phyloP scores from a whole-genome alignment of 2,888 invertebrate species.

The Onchidella celtica region DNA sequence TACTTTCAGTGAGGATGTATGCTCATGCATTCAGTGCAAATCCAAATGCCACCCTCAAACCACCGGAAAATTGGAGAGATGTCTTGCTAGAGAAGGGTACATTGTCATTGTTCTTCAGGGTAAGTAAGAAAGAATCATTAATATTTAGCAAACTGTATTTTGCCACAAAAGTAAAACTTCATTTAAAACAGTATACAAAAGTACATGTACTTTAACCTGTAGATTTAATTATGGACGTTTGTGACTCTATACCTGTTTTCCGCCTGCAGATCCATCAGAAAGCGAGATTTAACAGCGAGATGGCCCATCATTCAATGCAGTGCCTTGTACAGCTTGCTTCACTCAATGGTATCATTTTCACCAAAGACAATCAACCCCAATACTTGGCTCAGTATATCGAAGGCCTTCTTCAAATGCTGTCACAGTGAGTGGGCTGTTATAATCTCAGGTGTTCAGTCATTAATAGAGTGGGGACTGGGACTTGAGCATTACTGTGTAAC shows the following conservation, averaged over 20 bases:
- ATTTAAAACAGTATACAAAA: too few relatives aligned
- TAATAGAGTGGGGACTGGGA: too few relatives aligned
- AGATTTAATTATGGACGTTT: too few relatives aligned
- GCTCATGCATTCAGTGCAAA: conserved; percentile 83
- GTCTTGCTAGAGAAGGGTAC: conserved; percentile 88
- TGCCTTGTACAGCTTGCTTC: conserved; percentile 91
- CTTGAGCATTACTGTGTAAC: too few relatives aligned
- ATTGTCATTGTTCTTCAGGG: conserved; percentile 89
- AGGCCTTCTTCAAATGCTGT: conserved; percentile 84
- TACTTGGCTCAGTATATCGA: conserved; percentile 85
- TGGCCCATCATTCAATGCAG: conserved; percentile 89
- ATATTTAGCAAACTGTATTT: too few relatives aligned
- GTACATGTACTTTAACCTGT: too few relatives aligned
- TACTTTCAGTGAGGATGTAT: conserved; percentile 37
- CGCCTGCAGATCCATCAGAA: conserved; percentile 88
- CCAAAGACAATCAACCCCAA: conserved; percentile 81
- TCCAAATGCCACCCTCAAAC: conserved; percentile 84
- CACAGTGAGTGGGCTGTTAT: conserved; percentile 80
- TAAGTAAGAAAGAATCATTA: conserved; percentile 73
- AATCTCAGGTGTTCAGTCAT: neutral
- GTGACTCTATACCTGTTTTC: too few relatives aligned
- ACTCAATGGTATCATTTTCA: conserved; percentile 84
- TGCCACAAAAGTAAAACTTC: too few relatives aligned
- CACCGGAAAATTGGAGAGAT: conserved; percentile 87
- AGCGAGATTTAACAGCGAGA: conserved; percentile 87